Evolutionary conservation across 2,888 invertebrate genomes (phyloP).

Genomic region (Hydropsyche betteni): DNA sequence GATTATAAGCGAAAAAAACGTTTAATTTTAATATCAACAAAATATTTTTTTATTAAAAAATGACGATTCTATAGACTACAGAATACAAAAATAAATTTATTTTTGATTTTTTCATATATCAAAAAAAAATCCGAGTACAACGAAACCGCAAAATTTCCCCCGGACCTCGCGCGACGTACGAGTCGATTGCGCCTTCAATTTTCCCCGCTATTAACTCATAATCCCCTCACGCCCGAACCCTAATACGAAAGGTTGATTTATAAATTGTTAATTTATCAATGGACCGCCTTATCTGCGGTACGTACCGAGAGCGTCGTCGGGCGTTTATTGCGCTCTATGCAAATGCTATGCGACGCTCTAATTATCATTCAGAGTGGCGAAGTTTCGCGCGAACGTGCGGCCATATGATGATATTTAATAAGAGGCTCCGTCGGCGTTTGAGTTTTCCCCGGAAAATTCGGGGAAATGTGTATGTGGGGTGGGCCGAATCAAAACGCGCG

Average conservation of each 20-base stretch:
- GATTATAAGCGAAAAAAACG: too few species aligned
- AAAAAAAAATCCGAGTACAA: too few species aligned
- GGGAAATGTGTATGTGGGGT: too few species aligned
- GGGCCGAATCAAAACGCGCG: too few species aligned
- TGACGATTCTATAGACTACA: too few species aligned
- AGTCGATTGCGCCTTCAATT: slow-evolving; percentile 6
- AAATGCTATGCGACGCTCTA: slow-evolving; percentile 27
- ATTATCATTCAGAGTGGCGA: slow-evolving; percentile 40
- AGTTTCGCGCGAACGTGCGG: slow-evolving; percentile 28
- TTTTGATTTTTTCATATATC: too few species aligned
- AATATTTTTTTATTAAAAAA: too few species aligned
- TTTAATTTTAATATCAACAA: too few species aligned
- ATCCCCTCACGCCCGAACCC: not conserved
- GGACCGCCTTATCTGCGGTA: not conserved
- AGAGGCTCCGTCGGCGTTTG: slow-evolving; percentile 3
- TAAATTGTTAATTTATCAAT: slow-evolving; percentile 18
- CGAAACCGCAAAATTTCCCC: too few species aligned
- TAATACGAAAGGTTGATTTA: not conserved
- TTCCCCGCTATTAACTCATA: not conserved
- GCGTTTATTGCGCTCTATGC: slow-evolving; percentile 39
- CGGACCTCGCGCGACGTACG: not conserved
- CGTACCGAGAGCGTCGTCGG: not conserved
- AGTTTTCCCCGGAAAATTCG: too few species aligned
- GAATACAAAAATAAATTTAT: too few species aligned
- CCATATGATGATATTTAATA: slow-evolving; percentile 39